Conservation (phyloP, 1,140 invertebrate species). For the Cotesia typhae region DNA sequence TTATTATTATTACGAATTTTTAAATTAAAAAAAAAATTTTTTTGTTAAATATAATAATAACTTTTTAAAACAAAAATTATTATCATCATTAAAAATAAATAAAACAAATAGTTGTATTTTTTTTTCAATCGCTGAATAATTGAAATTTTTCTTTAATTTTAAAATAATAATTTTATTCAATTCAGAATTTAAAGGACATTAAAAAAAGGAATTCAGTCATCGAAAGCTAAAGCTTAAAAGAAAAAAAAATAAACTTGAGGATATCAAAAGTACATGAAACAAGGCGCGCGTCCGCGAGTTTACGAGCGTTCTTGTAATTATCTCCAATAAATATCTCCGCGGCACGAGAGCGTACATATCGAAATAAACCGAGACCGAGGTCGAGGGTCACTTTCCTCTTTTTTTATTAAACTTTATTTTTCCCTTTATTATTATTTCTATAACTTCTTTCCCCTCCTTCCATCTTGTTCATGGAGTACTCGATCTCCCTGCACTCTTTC, state of each 20-base stretch:
- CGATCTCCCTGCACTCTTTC: slow-evolving; percentile 38
- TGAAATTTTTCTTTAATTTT: too few relatives aligned
- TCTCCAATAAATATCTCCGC: slow-evolving; percentile 66
- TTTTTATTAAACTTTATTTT: slow-evolving; percentile 22
- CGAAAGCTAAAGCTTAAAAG: too few relatives aligned
- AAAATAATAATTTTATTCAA: too few relatives aligned
- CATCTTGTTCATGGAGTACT: background rate
- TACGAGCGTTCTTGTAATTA: slow-evolving; percentile 66
- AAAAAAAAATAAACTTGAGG: slow-evolving; percentile 19
- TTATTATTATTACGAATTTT: too few relatives aligned
- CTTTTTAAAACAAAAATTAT: background rate
- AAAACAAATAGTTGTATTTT: too few relatives aligned
- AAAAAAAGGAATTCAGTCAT: too few relatives aligned
- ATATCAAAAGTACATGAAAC: slow-evolving; percentile 58
- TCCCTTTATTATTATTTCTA: background rate
- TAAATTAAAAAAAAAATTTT: too few relatives aligned
- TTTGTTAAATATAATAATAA: background rate
- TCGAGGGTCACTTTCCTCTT: slow-evolving; percentile 18
- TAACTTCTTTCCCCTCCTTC: background rate
- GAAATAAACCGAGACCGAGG: slow-evolving; percentile 50
- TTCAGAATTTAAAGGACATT: too few relatives aligned
- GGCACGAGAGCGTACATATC: slow-evolving; percentile 60
- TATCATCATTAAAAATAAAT: too few relatives aligned
- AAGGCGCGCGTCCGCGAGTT: slow-evolving; percentile 56
- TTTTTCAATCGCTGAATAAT: too few relatives aligned